Base-by-base conservation (phyloP, 2,113 vertebrate genomes). In the Agelaius phoeniceus region DNA sequence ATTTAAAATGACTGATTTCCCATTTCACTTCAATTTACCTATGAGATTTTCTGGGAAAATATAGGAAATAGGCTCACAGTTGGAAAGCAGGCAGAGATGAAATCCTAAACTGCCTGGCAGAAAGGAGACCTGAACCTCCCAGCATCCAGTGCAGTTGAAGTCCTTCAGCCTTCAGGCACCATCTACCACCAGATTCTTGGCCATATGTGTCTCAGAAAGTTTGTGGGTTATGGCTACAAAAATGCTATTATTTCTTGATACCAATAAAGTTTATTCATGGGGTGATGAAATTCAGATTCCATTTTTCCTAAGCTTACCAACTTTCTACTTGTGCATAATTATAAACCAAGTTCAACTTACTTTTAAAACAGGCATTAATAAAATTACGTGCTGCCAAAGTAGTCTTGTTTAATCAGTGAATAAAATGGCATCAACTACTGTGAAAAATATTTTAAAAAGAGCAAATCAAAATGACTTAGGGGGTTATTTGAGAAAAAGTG, bases 401-500 rank as follows among this genome's bases (percentile, higher is more conserved):
- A 13, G 13, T 54, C 87, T 71, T 76, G 23, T 71, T 92, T 75
- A 35, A 59, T 69, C 26, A 65, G 22, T 87, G 54, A 87, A 80
- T n/a, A 86, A 89, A 92, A 80, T 49, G 22, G 2, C 21, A 69
- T 67, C 19, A 54, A 67, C 72, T 94, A 82, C 75, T 44, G 83
- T 16, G 72, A 31, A 87, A 89, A 78, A 48, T n/a, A 48, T 41
- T 62, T 65, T 68, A 0, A 4, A 78, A 94, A 93, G 39, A 28
- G 41, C 46, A 82, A 95, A 85, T 73, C 72, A 94, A 96, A 94
- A 95, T 76, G 1, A 91, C 74, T 96, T 92, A 63, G 46, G 43
- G 63, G 33, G 13, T 82, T 94, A 94, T 61, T 84, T 86, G 69
- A 83, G 46, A 90, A 95, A 94, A 97, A 92, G 10, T 72, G 63